Conservation (phyloP, 2,888 invertebrate species). For the Eurytoma californica region DNA sequence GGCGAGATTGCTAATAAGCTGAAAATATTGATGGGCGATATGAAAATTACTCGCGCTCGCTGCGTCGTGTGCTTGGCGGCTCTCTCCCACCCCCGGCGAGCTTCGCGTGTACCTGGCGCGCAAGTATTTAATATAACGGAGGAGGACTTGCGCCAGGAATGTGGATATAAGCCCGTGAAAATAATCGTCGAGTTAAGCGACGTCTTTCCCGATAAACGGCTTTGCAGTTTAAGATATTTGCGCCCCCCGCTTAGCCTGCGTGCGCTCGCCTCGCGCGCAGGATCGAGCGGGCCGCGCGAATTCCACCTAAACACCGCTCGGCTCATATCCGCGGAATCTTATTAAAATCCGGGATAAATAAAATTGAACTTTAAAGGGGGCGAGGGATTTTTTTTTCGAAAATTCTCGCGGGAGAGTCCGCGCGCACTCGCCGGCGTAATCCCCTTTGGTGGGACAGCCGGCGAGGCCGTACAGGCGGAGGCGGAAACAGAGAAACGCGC, state of each 20-base stretch:
- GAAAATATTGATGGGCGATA: constrained; percentile 57
- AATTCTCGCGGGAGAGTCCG: constrained; percentile 57
- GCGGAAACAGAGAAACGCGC: constrained; percentile 55
- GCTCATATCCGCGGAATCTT: not conserved
- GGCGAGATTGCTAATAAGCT: constrained; percentile 57
- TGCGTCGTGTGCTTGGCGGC: constrained; percentile 9
- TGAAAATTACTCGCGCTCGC: constrained; percentile 53
- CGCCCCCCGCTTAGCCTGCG: constrained; percentile 30
- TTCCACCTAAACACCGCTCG: not conserved
- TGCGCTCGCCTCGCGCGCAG: constrained; percentile 22
- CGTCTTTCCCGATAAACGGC: constrained; percentile 57
- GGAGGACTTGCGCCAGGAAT: constrained; percentile 52
- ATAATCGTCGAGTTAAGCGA: constrained; percentile 57
- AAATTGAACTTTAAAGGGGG: not conserved
- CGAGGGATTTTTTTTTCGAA: constrained; percentile 48
- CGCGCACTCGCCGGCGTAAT: constrained; percentile 62
- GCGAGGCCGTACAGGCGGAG: not conserved
- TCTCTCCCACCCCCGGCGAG: not conserved
- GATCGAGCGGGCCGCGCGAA: constrained; percentile 20
- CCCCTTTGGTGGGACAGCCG: constrained; percentile 54
- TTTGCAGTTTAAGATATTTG: constrained; percentile 57
- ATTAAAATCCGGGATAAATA: not conserved
- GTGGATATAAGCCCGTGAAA: constrained; percentile 56
- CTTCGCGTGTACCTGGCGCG: constrained; percentile 42
- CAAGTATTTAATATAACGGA: constrained; percentile 60